Conservation (phyloP, 2,113 vertebrate genomes). For the Piliocolobus tephrosceles region DNA sequence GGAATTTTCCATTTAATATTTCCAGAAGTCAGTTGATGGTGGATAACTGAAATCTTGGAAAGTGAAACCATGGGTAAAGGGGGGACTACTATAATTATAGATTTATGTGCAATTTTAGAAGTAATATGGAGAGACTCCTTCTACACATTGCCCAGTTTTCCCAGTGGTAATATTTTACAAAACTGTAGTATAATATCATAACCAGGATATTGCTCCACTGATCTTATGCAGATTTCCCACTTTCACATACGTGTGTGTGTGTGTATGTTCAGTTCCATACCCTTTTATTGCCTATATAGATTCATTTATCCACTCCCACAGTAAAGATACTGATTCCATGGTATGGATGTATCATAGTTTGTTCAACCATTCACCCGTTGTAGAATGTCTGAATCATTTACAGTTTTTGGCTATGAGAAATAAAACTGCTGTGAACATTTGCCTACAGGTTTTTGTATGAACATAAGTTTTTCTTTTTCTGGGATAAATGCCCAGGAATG, state of each 20-base stretch:
- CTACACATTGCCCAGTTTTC: background rate
- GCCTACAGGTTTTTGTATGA: slow-evolving; percentile 12
- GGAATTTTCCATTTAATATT: background rate
- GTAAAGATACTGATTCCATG: background rate
- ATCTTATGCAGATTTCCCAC: background rate
- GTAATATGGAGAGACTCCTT: background rate
- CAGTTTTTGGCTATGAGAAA: background rate
- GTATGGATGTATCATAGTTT: background rate
- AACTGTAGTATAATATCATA: background rate
- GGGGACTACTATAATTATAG: background rate
- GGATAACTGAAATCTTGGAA: no score
- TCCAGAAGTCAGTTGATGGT: background rate
- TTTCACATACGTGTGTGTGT: background rate
- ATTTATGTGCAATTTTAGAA: background rate
- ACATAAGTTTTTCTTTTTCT: slow-evolving; percentile 43
- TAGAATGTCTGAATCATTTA: background rate
- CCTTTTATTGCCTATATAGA: background rate
- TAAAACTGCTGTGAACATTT: background rate
- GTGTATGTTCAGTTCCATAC: background rate
- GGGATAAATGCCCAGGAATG: slow-evolving; percentile 13
- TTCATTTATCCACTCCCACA: background rate
- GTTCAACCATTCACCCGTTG: background rate
- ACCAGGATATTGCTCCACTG: background rate
- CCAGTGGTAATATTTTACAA: background rate
- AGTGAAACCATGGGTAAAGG: background rate